These are phyloP conservation scores for Rhipidura dahli DNA, from an alignment of 2,113 vertebrate genomes.

Conservation along the genomic window DNA sequence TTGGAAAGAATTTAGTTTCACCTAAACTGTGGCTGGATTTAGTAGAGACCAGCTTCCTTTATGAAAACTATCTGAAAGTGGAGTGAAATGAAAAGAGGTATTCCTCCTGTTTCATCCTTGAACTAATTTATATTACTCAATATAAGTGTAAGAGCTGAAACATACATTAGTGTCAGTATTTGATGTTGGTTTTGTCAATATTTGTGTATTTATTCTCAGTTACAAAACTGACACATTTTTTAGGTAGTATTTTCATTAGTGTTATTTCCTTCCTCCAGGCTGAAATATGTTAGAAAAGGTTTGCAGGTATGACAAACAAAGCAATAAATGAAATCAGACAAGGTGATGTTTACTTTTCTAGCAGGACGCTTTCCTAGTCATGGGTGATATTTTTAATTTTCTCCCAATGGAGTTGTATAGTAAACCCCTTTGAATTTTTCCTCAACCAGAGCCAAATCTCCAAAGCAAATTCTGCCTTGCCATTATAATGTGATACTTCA, in stretches of 20 bases:
- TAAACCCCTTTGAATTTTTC: not conserved
- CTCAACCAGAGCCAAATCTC: not conserved
- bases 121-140: not conserved
- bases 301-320: not conserved
- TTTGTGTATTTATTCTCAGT: not conserved
- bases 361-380: not conserved
- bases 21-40: not conserved
- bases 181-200: not conserved
- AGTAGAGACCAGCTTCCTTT: not conserved
- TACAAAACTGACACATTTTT: not conserved
- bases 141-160: not conserved
- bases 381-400: not conserved
- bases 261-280: not conserved
- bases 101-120: not conserved
- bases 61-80: not conserved
- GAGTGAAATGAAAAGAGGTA: not conserved
- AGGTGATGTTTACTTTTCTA: not conserved
- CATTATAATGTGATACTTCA: not conserved
- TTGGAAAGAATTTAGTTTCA: not conserved
- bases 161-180: not conserved
- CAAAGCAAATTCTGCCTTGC: not conserved
- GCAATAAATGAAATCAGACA: not conserved
- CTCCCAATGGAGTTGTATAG: not conserved
- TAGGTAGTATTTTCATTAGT: not conserved
- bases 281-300: not conserved